Base-by-base conservation (phyloP, 2,797 vertebrate genomes). In the Glyptemys insculpta region DNA sequence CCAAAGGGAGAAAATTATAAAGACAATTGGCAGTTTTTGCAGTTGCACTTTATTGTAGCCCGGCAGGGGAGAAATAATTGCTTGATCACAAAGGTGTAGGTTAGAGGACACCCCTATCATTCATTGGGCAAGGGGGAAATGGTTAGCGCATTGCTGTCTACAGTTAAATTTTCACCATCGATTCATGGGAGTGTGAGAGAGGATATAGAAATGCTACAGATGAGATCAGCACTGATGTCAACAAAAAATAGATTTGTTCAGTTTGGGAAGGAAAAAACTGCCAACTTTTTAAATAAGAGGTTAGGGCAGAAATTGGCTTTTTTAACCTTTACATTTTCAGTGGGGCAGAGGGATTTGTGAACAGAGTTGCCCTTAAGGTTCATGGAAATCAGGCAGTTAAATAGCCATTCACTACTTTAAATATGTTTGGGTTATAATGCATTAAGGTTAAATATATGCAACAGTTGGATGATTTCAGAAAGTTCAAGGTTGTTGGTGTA, bases 21-120 rank as follows among this genome's bases (percentile, higher is more conserved):
- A 87, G 89, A 88, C 49, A 8, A 44, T 25, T 52, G 8, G 79
- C 74, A n/a, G 8, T 37, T 50, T 3, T 68, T 62, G 6, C 79
- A 49, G 15, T 2, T 49, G 74, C 79, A 89, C n/a, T 97, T 96
- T 97, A 96, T 95, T 95, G 8, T 3, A 5, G 65, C n/a, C 68
- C 41, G 0, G 0, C 6, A 47, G 76, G 4, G 82, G 80, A 79
- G 86, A 52, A 93, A 82, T 1, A 4, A n/a, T 34, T 41, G 12
- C 59, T 7, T 1, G 31, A 57, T 65, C 82, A 92, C 86, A 86
- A 76, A 62, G 76, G 15, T 0, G 4, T 0, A 0, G 5, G 31
- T 76, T 6, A 23, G 37, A 12, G 53, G 53, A 79, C 62, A 1
- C 0, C 41, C 72, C 79, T 88, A 80, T 62, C 88, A 53, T 85